Percentiles rank a stretch among this genome's conserved stretches.
Conservation (phyloP, 2,113 vertebrate species). For the Megaceryle maxima region DNA sequence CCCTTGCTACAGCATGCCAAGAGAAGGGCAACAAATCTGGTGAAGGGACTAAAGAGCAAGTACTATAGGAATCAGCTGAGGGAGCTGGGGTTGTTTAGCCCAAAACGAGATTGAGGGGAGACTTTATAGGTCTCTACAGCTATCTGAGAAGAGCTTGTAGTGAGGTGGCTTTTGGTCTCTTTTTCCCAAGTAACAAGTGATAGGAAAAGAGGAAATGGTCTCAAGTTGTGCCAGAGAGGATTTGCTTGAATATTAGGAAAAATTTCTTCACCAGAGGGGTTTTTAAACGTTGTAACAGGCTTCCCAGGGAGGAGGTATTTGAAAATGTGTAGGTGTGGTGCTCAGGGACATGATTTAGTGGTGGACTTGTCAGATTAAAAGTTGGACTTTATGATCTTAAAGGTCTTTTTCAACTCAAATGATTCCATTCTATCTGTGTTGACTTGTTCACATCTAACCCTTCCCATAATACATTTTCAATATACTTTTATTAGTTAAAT, state of each 20-base stretch:
- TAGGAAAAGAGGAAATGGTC: not conserved
- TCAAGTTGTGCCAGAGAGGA: not conserved
- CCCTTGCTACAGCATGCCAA: not conserved
- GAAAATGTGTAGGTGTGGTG: not conserved
- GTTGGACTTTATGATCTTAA: not conserved
- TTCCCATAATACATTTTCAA: not conserved
- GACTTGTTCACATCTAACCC: not conserved
- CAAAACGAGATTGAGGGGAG: not conserved
- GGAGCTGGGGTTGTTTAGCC: not conserved
- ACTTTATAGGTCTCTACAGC: not conserved
- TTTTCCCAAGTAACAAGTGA: not conserved
- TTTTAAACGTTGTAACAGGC: not conserved
- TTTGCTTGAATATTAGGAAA: not conserved
- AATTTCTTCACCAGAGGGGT: not conserved
- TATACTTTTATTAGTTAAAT: not conserved
- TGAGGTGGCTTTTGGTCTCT: not conserved
- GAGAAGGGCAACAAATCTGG: not conserved
- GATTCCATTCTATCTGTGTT: not conserved
- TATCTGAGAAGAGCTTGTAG: not conserved
- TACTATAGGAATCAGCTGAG: not conserved
- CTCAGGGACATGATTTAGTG: not conserved
- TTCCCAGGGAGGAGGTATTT: not conserved
- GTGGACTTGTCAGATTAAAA: not conserved
- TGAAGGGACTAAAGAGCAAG: not conserved
- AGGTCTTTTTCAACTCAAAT: not conserved